Evolutionary conservation across 2,113 vertebrate species (phyloP).

Genomic region (Rhinichthys klamathensis): DNA sequence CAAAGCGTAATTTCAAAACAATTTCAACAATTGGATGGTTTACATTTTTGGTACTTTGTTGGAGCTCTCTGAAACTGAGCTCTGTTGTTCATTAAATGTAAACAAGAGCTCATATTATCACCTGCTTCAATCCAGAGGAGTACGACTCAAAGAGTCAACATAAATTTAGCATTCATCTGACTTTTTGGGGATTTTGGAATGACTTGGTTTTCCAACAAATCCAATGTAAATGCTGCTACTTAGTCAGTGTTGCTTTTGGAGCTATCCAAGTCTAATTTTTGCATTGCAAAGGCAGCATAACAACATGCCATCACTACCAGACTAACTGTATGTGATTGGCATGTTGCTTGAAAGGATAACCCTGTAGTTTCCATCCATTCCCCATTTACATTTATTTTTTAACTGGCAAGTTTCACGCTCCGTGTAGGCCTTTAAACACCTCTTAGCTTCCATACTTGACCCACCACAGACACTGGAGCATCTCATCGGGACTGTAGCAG

Average conservation of each 20-base stretch:
- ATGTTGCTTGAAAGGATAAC: slow-evolving; percentile 11
- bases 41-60: slow-evolving; percentile 25
- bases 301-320: neutral
- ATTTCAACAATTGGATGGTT: slow-evolving; percentile 27
- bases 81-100: slow-evolving; percentile 21
- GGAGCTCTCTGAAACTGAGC: neutral
- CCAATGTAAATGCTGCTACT: slow-evolving; percentile 8
- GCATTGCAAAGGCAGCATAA: neutral
- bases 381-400: neutral
- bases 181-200: neutral
- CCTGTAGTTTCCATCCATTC: slow-evolving; percentile 15
- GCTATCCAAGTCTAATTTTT: slow-evolving; percentile 5
- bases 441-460: slow-evolving; percentile 14
- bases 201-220: slow-evolving; percentile 29
- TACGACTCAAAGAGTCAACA: slow-evolving; percentile 1
- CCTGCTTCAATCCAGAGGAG: neutral
- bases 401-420: neutral
- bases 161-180: slow-evolving; percentile 7
- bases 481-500: slow-evolving; percentile 5
- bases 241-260: slow-evolving; percentile 27
- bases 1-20: slow-evolving; percentile 21
- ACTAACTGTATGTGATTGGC: slow-evolving; percentile 10
- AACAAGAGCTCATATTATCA: slow-evolving; percentile 12
- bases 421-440: slow-evolving; percentile 16
- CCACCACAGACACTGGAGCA: slow-evolving; percentile 35